Evolutionary conservation across 2,113 vertebrate species (phyloP), one percentile per base, ranked within the genome.

Genomic region (Cyanocitta stelleri): DNA sequence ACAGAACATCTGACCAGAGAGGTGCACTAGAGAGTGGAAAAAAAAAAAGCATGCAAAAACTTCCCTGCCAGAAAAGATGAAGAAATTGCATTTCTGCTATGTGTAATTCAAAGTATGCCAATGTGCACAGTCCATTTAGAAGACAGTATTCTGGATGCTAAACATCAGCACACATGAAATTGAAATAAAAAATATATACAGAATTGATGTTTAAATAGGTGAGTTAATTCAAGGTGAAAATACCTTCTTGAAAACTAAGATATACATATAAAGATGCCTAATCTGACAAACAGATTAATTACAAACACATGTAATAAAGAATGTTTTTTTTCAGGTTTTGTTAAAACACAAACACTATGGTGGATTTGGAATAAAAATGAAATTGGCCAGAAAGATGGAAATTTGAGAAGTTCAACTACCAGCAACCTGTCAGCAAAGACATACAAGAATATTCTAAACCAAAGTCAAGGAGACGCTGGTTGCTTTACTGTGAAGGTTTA

Each of bases 21-120:
- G 8, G 1, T 10, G 56, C 20, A 39, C 7, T 9, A 54, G 10
- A 46, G 8, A 54, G 13, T 17, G 10, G 16, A 1, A 0, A 30
- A 39, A 66, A 71, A 59, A 69, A 49, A 59, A 16, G 1, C 0
- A 1, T 23, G 16, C 10, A 35, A 44, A 79, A 77, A 15, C 17
- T 16, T 51, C 9, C 20, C 9, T 81, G 32, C 9, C 33, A 74
- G 56, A 75, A 88, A 88, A 82, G 16, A 54, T 32, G 2, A 87
- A 44, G 51, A 71, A 83, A 55, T 15, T 46, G 1, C 24, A 51
- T 75, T 92, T 79, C 33, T 83, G 22, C 8, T 49, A 2, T 20
- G 11, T 51, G n/a, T 39, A 81, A 51, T 59, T 52, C n/a, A 33
- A 56, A 39, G 11, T 33, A 66, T 41, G 13, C 9, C 17, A 84